phyloP scores from a whole-genome alignment of 2,888 invertebrate genomes.

The Crossocerus cetratus region DNA sequence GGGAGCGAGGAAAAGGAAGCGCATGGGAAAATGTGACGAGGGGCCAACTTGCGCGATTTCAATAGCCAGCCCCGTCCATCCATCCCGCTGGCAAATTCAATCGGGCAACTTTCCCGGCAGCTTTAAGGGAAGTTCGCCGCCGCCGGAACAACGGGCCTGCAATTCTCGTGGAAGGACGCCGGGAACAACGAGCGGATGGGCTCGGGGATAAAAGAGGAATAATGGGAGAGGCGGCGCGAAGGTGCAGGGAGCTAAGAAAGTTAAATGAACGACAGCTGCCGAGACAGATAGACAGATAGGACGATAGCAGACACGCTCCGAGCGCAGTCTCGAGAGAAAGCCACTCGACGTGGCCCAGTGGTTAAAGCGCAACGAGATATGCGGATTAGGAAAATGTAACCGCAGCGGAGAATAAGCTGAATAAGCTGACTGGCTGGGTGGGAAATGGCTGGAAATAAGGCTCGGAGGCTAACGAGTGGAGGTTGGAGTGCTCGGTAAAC shows the following conservation, averaged over 20 bases:
- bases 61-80: no score
- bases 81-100: no score
- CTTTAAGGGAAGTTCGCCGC: no score
- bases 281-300: not conserved
- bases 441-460: constrained; percentile 23
- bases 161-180: no score
- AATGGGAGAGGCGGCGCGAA: not conserved
- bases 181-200: not conserved
- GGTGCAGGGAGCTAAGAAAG: not conserved
- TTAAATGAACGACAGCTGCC: constrained; percentile 14
- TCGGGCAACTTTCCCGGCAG: no score
- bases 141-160: no score
- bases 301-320: no score
- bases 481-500: constrained; percentile 48
- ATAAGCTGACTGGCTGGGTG: not conserved
- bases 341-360: not conserved
- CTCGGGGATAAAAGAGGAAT: not conserved
- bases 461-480: constrained; percentile 1
- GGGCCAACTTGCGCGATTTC: no score
- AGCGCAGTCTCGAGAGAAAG: not conserved
- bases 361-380: not conserved
- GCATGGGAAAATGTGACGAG: no score
- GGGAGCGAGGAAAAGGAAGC: no score
- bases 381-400: not conserved
- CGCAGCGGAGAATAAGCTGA: not conserved